Evolutionary conservation across 2,888 invertebrate species (phyloP).

Genomic region (Mechanitis mazaeus): DNA sequence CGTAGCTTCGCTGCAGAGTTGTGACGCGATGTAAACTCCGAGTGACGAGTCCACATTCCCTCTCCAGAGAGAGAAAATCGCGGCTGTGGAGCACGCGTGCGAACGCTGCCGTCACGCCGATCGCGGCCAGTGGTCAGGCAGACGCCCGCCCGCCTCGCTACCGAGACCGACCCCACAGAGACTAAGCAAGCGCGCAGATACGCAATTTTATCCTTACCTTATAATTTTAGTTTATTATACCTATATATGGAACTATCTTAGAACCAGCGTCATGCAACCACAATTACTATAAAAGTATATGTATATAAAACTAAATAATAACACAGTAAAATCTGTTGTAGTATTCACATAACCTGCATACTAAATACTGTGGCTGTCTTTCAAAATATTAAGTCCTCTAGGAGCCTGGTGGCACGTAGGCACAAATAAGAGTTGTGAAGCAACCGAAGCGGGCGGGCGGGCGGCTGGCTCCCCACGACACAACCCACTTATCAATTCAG

Average conservation of each 20-base stretch:
- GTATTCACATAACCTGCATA: too few species aligned
- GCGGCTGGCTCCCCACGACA: conserved; percentile 46
- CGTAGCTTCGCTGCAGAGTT: conserved; percentile 29
- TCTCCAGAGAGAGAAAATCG: conserved; percentile 27
- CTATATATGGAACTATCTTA: too few species aligned
- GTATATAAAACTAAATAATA: too few species aligned
- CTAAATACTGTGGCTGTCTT: too few species aligned
- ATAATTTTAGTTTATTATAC: too few species aligned
- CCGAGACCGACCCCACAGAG: conserved; percentile 29
- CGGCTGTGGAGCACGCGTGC: conserved; percentile 29
- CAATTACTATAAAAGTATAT: too few species aligned
- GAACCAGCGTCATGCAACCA: too few species aligned
- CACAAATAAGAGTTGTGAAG: conserved; percentile 7
- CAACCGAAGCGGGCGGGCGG: conserved; percentile 48
- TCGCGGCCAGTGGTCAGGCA: conserved; percentile 61
- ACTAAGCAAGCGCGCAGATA: conserved; percentile 13
- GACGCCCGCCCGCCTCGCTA: conserved; percentile 43
- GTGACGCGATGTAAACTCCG: conserved; percentile 25
- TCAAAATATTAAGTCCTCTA: neutral
- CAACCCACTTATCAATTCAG: conserved; percentile 75
- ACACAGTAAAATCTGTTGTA: too few species aligned
- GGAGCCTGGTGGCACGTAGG: conserved; percentile 9
- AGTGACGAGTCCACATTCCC: conserved; percentile 23
- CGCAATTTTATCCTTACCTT: neutral
- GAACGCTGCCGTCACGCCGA: conserved; percentile 31